Base-by-base conservation (phyloP, 2,113 vertebrate genomes). In the Zapus hudsonius region DNA sequence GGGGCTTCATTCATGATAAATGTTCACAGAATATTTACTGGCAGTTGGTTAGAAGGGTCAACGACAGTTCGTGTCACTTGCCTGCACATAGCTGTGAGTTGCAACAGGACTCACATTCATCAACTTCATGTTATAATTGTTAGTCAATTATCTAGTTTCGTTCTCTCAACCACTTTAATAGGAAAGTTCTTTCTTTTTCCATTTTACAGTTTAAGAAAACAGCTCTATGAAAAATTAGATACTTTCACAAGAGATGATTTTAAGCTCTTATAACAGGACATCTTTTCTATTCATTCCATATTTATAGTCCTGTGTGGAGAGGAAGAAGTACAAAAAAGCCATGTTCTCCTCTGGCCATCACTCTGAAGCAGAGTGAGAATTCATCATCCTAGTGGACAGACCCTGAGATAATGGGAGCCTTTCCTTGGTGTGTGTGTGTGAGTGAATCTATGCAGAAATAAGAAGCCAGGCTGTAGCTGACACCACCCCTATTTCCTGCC, bases 341-440 rank as follows among this genome's bases (percentile, higher is more conserved):
- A 7, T 82, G 11, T 5, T 10, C 4, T 20, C 33, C 12, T 17
- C 38, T 42, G 16, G 12, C 20, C 2, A 17, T 33, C 44, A 44
- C 2, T 44, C 2, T 0, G 13, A 1, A 40, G 38, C 10, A 67
- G 29, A 72, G 17, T 25, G 16, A 73, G 55, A 59, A 13, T 2
- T 17, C 3, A 47, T 57, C 6, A 17, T 5, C 16, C 0, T 0
- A 31, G 10, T 5, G 10, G 5, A 12, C 17, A 27, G 44, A 59
- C 7, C 2, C 44, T 38, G 2, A 75, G 25, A 63, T 15, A 16
- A 4, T 5, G 23, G 4, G 13, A 63, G 11, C 0, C 0, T 25
- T 73, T 47, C 8, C 7, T 16, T 22, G 10, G 19, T 33, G 9
- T 42, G 8, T 29, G 15, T 9, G 13, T 7, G n/a, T n/a, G n/a